These are phyloP conservation scores for Oxytorus armatus DNA, from an alignment of 2,888 invertebrate genomes.

Conservation along the genomic window DNA sequence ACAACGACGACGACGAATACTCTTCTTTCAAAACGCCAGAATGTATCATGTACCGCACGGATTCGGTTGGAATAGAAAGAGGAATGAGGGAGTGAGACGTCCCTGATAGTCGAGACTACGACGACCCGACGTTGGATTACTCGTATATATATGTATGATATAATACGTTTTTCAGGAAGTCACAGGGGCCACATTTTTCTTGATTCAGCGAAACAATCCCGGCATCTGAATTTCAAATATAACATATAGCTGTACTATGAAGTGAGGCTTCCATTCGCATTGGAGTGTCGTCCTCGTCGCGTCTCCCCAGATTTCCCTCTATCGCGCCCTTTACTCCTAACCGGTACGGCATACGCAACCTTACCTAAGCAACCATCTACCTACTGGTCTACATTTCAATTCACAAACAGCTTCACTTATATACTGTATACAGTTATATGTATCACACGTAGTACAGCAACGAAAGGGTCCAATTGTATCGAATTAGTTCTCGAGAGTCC, in stretches of 20 bases:
- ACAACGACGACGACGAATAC: slow-evolving; percentile 52
- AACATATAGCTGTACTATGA: slow-evolving; percentile 38
- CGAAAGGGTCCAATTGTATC: slow-evolving; percentile 66
- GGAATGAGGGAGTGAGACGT: slow-evolving; percentile 37
- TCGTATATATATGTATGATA: slow-evolving; percentile 61
- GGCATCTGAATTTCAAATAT: slow-evolving; percentile 81
- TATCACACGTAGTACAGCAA: slow-evolving; percentile 5
- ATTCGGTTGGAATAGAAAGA: slow-evolving; percentile 35
- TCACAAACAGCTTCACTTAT: slow-evolving; percentile 18
- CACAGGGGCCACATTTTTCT: slow-evolving; percentile 81
- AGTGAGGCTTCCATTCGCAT: slow-evolving; percentile 49
- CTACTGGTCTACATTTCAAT: slow-evolving; percentile 37
- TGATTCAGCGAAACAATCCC: slow-evolving; percentile 82
- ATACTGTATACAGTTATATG: slow-evolving; percentile 28
- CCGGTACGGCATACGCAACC: slow-evolving; percentile 21
- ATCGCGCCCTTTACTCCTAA: slow-evolving; percentile 40
- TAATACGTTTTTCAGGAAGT: slow-evolving; percentile 73
- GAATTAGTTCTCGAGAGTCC: slow-evolving; percentile 73
- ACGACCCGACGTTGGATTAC: slow-evolving; percentile 58
- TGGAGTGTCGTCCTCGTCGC: slow-evolving; percentile 29
- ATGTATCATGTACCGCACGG: slow-evolving; percentile 41
- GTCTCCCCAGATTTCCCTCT: slow-evolving; percentile 52
- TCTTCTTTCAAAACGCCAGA: slow-evolving; percentile 41
- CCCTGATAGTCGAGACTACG: slow-evolving; percentile 47
- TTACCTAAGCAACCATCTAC: slow-evolving; percentile 34